phyloP scores from a whole-genome alignment of 2,888 invertebrate genomes.

The Pandemis heparana region DNA sequence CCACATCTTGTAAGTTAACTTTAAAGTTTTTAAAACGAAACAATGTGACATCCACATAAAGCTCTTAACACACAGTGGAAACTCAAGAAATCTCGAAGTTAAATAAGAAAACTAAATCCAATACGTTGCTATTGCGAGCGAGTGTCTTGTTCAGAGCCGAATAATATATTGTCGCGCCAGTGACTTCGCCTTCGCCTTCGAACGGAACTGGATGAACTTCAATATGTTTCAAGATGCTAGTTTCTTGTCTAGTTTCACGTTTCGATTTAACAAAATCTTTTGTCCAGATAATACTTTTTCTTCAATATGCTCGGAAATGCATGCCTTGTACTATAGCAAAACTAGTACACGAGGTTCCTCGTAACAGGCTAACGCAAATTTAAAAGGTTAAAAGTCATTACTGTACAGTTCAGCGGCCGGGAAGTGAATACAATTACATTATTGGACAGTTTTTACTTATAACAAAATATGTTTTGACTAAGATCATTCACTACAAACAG shows the following conservation, averaged over 20 bases:
- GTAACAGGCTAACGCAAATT: too few relatives aligned
- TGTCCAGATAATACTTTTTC: background rate
- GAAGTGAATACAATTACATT: too few relatives aligned
- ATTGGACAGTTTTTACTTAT: too few relatives aligned
- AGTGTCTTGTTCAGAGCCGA: conserved; percentile 10
- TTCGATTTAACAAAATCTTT: background rate
- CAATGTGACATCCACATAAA: conserved; percentile 38
- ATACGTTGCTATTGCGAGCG: conserved; percentile 23
- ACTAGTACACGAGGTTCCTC: too few relatives aligned
- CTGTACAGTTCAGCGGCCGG: too few relatives aligned
- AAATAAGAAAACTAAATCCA: conserved; percentile 57
- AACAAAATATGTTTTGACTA: too few relatives aligned
- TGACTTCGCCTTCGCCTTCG: background rate
- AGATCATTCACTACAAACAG: too few relatives aligned
- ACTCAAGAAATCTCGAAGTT: conserved; percentile 55
- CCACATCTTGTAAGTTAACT: background rate
- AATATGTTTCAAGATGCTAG: conserved; percentile 1
- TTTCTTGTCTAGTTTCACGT: background rate
- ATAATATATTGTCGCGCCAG: conserved; percentile 19
- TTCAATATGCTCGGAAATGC: too few relatives aligned
- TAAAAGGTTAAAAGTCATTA: too few relatives aligned
- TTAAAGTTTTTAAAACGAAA: background rate
- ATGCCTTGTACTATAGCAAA: too few relatives aligned
- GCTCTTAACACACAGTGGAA: conserved; percentile 45
- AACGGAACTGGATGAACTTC: conserved; percentile 3